These are phyloP conservation scores for Macroramphosus scolopax DNA, from an alignment of 2,797 vertebrate genomes.

Conservation along the genomic window DNA sequence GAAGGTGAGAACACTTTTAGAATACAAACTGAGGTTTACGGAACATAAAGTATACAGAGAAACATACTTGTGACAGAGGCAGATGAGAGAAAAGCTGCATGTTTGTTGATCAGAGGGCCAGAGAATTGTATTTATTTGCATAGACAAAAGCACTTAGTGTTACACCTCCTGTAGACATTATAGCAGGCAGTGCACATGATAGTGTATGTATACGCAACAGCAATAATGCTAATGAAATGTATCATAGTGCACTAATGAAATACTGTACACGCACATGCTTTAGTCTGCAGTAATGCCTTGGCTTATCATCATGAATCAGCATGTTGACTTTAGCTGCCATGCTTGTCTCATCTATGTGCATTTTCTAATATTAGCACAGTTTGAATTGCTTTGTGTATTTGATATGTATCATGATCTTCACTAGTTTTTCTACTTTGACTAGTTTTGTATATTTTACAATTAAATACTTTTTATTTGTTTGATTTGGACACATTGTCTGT, in stretches of 20 bases:
- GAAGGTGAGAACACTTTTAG: too few relatives aligned
- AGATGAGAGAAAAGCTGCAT: constrained; percentile 49
- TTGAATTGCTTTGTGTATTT: constrained; percentile 39
- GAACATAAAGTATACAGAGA: constrained; percentile 16
- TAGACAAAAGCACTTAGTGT: constrained; percentile 41
- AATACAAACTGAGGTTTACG: neutral
- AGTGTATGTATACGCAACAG: constrained; percentile 53
- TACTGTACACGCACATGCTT: constrained; percentile 46
- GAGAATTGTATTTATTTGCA: constrained; percentile 35
- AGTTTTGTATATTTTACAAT: constrained; percentile 12
- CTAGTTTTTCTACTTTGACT: constrained; percentile 34
- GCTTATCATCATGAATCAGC: constrained; percentile 38
- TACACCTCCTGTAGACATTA: constrained; percentile 26
- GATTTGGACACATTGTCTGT: constrained; percentile 35
- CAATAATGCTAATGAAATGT: constrained; percentile 58
- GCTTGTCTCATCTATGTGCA: constrained; percentile 26
- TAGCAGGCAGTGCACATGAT: constrained; percentile 45
- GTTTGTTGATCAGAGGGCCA: constrained; percentile 25
- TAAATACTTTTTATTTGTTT: constrained; percentile 14
- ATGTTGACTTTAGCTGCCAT: constrained; percentile 42
- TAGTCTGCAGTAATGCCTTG: constrained; percentile 44
- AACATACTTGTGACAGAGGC: constrained; percentile 18
- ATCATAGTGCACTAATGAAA: constrained; percentile 41
- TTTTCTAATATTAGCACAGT: constrained; percentile 13
- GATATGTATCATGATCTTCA: constrained; percentile 9